phyloP scores from a whole-genome alignment of 2,888 invertebrate species.

The Fragum fragum region DNA sequence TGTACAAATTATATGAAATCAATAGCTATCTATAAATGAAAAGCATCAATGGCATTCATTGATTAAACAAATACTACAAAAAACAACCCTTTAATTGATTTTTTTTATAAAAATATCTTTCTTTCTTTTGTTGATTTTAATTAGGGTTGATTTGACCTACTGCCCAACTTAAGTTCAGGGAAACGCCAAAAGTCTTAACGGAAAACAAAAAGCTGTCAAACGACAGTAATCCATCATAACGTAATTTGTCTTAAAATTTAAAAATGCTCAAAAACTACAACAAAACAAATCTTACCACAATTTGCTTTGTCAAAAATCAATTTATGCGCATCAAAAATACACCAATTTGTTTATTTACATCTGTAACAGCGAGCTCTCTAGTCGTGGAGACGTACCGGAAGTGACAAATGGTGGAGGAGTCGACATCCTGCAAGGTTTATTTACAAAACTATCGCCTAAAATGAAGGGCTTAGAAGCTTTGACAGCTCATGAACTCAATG shows the following conservation, averaged over 20 bases:
- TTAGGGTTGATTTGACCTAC: neutral
- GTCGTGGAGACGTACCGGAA: conserved; percentile 42
- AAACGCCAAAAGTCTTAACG: neutral
- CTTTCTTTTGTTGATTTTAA: neutral
- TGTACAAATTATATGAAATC: no score
- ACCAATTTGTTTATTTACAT: conserved; percentile 43
- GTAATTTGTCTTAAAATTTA: neutral
- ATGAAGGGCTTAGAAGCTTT: neutral
- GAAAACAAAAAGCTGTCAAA: neutral
- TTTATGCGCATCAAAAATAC: conserved; percentile 9
- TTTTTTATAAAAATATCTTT: neutral
- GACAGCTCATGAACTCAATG: neutral
- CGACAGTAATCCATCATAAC: neutral
- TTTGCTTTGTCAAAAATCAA: neutral
- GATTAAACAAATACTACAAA: no score
- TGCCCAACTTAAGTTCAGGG: neutral
- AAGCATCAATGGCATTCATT: no score
- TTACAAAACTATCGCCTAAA: neutral
- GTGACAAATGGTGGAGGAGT: neutral
- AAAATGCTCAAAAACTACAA: neutral
- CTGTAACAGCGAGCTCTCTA: conserved; percentile 43
- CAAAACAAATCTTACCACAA: neutral
- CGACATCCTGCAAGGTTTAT: neutral
- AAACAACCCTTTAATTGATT: no score
- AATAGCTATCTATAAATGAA: no score